These are phyloP conservation scores for Lysandra bellargus DNA, from an alignment of 2,888 invertebrate species.

Conservation along the genomic window DNA sequence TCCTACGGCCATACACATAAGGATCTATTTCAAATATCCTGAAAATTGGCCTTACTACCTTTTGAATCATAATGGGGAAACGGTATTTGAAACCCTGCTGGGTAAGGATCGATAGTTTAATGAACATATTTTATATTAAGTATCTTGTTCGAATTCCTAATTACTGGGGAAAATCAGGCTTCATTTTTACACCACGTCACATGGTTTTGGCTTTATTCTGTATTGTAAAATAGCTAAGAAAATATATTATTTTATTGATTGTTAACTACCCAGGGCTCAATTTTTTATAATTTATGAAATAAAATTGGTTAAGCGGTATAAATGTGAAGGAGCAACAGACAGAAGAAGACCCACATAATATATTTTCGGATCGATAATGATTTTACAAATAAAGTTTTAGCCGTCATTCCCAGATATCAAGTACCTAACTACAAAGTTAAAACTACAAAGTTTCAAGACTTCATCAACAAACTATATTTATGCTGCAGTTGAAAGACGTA, in stretches of 20 bases:
- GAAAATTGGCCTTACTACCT: conserved; percentile 32
- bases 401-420: no score
- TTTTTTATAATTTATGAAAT: no score
- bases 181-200: neutral
- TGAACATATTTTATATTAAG: conserved; percentile 33
- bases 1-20: conserved; percentile 46
- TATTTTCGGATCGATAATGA: no score
- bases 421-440: no score
- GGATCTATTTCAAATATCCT: conserved; percentile 50
- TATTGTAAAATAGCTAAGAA: neutral
- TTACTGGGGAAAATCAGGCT: conserved; percentile 18
- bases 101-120: conserved; percentile 33
- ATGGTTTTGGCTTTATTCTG: no score
- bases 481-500: conserved; percentile 7
- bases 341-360: no score
- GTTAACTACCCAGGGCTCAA: no score
- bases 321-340: no score
- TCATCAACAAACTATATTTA: neutral
- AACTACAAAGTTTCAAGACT: neutral
- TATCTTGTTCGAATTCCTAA: conserved; percentile 30
- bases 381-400: no score
- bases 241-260: neutral
- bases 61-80: conserved; percentile 33
- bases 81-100: conserved; percentile 34
- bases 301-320: no score